Evolutionary conservation across 2,113 vertebrate genomes (phyloP).

Genomic region (Prionailurus bengalensis): DNA sequence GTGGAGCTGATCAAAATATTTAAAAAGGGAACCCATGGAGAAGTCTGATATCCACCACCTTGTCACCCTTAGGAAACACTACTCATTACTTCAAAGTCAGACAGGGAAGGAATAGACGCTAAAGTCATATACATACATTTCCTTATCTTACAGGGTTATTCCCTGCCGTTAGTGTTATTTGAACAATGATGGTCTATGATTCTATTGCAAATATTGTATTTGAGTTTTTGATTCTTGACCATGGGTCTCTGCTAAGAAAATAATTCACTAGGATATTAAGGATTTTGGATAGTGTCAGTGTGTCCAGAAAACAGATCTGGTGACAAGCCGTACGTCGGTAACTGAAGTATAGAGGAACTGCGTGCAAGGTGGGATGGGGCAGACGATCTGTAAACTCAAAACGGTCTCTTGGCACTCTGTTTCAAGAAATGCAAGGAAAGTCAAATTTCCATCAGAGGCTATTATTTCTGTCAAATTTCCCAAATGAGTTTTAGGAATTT

Average conservation of each 20-base stretch:
- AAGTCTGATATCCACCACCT: not conserved
- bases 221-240: not conserved
- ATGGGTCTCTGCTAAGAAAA: not conserved
- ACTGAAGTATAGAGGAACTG: not conserved
- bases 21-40: not conserved
- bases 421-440: not conserved
- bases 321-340: not conserved
- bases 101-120: not conserved
- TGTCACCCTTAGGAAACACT: not conserved
- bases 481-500: not conserved
- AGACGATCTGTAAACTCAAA: not conserved
- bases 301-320: not conserved
- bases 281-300: not conserved
- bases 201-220: not conserved
- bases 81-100: not conserved
- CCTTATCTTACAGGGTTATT: not conserved
- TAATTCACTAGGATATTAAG: not conserved
- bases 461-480: constrained; percentile 22
- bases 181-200: not conserved
- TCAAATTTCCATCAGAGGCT: not conserved
- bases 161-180: not conserved
- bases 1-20: not conserved
- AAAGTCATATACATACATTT: not conserved
- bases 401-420: not conserved
- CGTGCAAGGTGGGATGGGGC: not conserved